Base-by-base conservation (phyloP, 2,113 vertebrate species). In the Baryphthengus martii region DNA sequence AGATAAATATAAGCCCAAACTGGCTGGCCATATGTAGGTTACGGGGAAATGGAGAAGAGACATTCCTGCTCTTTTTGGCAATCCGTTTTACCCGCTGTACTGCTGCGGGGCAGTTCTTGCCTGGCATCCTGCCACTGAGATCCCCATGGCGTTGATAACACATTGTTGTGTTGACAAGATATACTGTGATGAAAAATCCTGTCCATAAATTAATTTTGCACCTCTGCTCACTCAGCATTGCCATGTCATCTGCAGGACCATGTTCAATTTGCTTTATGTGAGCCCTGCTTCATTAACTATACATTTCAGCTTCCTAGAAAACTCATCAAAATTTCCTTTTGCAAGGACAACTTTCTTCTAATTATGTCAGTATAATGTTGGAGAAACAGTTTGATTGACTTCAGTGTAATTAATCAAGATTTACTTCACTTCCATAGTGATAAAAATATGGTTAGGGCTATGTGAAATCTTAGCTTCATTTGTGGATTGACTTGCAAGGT, bases 81-180 rank as follows among this genome's bases (percentile, higher is more conserved):
- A 49, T 67, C 15, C 7, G 4, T 73, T 76, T 61, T 61, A n/a
- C 31, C 15, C 66, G 17, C 39, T 56, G 3, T 35, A 11, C 17
- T 59, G 7, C 13, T 26, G 19, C 18, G 14, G 37, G 11, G 11
- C 21, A 59, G 33, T 55, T 29, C 35, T 45, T 55, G 15, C 42
- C 39, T 39, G 8, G 28, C 11, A 49, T n/a, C 14, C 31, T 58
- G 31, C 7, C 42, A 74, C 11, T 0, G 0, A 85, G 45, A 44
- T 62, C 18, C 24, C 52, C 6, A n/a, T n/a, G n/a, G n/a, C n/a
- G n/a, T n/a, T n/a, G n/a, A n/a, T n/a, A n/a, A n/a, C n/a, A n/a
- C n/a, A n/a, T n/a, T n/a, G n/a, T n/a, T n/a, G 9, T 47, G 31
- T 45, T 83, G n/a, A 45, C 19, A 75, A 42, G 19, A 72, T 76